Percentiles rank a stretch among this genome's conserved stretches.
phyloP scores from a whole-genome alignment of 2,888 invertebrate genomes.

The Thysanoteuthis rhombus region DNA sequence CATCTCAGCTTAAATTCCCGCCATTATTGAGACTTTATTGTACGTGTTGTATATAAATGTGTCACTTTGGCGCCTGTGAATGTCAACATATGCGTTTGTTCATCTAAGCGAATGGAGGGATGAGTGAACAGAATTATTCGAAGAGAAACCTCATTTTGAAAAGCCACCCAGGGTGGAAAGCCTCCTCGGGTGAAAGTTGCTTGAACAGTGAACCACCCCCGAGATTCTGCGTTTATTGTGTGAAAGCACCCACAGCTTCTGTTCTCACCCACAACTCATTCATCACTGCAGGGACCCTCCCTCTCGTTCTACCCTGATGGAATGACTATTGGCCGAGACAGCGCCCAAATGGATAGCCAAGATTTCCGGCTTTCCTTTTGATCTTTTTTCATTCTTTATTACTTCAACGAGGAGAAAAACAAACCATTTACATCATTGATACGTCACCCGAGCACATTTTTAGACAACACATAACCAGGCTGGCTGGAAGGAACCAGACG shows the following conservation, averaged over 20 bases:
- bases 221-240: background rate
- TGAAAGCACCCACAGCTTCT: background rate
- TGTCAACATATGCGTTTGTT: background rate
- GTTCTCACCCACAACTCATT: background rate
- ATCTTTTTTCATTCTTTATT: background rate
- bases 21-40: too few species aligned
- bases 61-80: background rate
- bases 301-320: background rate
- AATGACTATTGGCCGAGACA: slow-evolving; percentile 12
- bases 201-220: background rate
- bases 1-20: too few species aligned
- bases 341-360: background rate
- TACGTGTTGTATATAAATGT: too few species aligned
- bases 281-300: background rate
- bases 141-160: background rate
- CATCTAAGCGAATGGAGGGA: background rate
- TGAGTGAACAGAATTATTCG: background rate
- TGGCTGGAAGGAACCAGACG: too few species aligned
- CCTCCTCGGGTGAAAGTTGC: background rate
- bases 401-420: background rate
- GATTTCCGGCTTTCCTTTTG: background rate
- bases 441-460: background rate
- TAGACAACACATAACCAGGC: too few species aligned
- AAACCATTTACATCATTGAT: too few species aligned
- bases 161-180: too few species aligned